A percentile compares a stretch with the other conserved stretches of the same genome.
Conservation (phyloP, 1,140 invertebrate species). For the Pinna nobilis region DNA sequence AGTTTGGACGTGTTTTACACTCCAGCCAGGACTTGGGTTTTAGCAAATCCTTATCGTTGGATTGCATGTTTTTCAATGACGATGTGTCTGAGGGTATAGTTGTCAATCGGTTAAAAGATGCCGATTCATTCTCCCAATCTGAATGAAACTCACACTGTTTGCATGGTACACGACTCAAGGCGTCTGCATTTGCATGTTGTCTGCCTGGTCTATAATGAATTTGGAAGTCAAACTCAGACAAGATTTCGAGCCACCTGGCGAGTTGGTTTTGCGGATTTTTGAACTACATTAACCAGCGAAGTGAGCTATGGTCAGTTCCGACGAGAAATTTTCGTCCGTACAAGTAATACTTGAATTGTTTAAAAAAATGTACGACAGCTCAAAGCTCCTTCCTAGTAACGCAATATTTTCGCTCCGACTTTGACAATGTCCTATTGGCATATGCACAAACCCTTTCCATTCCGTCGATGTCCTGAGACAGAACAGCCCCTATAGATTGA, state of each 20-base stretch:
- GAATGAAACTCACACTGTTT: background rate
- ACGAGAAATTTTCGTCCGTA: background rate
- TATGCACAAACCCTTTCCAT: constrained; percentile 10
- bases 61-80: background rate
- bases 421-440: background rate
- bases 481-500: constrained; percentile 67
- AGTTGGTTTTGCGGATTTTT: background rate
- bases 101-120: background rate
- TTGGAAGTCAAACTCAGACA: constrained; percentile 49
- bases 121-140: background rate
- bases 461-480: constrained; percentile 65
- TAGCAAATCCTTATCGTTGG: background rate
- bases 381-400: too few relatives aligned
- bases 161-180: constrained; percentile 22
- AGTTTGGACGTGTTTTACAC: background rate
- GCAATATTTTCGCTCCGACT: constrained; percentile 17
- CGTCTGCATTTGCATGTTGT: constrained; percentile 54
- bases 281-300: background rate
- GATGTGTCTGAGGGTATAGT: background rate
- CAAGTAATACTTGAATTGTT: background rate
- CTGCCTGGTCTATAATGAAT: constrained; percentile 48
- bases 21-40: background rate
- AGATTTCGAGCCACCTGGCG: constrained; percentile 49
- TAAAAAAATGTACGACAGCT: background rate
- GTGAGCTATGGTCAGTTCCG: background rate